Evolutionary conservation across 2,888 invertebrate species (phyloP).

Genomic region (Ernsta delagoae): DNA sequence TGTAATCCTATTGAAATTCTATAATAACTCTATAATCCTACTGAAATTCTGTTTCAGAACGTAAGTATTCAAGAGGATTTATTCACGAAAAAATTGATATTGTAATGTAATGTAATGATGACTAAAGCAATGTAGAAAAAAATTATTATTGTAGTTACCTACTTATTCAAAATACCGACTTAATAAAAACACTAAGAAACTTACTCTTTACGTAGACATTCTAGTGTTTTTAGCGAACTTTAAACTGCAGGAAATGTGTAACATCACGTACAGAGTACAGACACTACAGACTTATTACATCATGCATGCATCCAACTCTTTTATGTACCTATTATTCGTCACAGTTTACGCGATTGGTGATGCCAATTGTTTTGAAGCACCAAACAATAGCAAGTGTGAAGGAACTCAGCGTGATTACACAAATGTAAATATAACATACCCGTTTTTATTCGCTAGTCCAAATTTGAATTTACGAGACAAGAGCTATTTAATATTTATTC

Average conservation of each 20-base stretch:
- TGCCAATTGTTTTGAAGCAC: conserved; percentile 27
- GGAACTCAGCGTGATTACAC: conserved; percentile 52
- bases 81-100: no score
- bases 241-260: conserved; percentile 4
- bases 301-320: conserved; percentile 24
- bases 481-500: not conserved
- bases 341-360: conserved; percentile 42
- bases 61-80: no score
- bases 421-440: no score
- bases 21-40: no score
- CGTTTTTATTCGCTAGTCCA: no score
- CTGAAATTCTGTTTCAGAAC: no score
- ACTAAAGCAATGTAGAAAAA: no score
- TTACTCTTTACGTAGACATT: no score
- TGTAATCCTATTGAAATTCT: not conserved
- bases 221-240: not conserved
- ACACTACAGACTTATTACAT: conserved; percentile 24
- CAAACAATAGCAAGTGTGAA: conserved; percentile 58
- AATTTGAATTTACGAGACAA: not conserved
- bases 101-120: no score
- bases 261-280: not conserved
- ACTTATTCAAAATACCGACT: no score
- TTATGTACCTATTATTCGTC: conserved; percentile 37
- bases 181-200: no score
- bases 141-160: no score